Percentiles rank a stretch among this genome's conserved stretches.
Conservation (phyloP, 1,140 invertebrate species). For the Eumaeus atala region DNA sequence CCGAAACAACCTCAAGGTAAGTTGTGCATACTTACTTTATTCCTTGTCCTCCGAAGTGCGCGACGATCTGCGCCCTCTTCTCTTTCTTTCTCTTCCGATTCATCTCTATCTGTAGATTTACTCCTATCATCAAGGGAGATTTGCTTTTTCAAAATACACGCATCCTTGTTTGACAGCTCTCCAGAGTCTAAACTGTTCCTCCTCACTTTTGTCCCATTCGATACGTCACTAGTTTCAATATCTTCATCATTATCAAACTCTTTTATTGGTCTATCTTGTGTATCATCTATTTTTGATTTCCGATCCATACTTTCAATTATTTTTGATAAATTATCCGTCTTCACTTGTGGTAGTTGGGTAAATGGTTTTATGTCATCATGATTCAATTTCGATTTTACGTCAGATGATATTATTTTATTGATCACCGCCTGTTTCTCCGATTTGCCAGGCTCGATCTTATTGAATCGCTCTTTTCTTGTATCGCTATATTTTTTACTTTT, state of each 20-base stretch:
- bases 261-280: slow-evolving; percentile 23
- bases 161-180: slow-evolving; percentile 64
- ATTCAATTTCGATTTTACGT: slow-evolving; percentile 51
- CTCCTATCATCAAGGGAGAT: slow-evolving; percentile 76
- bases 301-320: slow-evolving; percentile 64
- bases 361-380: slow-evolving; percentile 71
- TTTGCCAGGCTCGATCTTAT: slow-evolving; percentile 44
- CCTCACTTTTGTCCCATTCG: slow-evolving; percentile 47
- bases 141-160: slow-evolving; percentile 67
- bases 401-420: slow-evolving; percentile 53
- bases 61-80: slow-evolving; percentile 75
- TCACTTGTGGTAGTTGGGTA: slow-evolving; percentile 67
- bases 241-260: slow-evolving; percentile 18
- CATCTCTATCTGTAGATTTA: slow-evolving; percentile 65
- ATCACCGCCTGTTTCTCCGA: slow-evolving; percentile 53
- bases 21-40: slow-evolving; percentile 72
- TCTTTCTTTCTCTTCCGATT: slow-evolving; percentile 75
- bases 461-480: slow-evolving; percentile 62
- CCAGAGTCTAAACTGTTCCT: slow-evolving; percentile 76
- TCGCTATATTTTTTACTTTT: slow-evolving; percentile 72
- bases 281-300: slow-evolving; percentile 47
- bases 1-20: too few species aligned
- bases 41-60: slow-evolving; percentile 78
- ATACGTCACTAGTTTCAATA: slow-evolving; percentile 20
- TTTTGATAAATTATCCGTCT: slow-evolving; percentile 64